These are phyloP conservation scores for Eudasyphora cyanicolor DNA, from an alignment of 2,888 invertebrate genomes.

Conservation along the genomic window DNA sequence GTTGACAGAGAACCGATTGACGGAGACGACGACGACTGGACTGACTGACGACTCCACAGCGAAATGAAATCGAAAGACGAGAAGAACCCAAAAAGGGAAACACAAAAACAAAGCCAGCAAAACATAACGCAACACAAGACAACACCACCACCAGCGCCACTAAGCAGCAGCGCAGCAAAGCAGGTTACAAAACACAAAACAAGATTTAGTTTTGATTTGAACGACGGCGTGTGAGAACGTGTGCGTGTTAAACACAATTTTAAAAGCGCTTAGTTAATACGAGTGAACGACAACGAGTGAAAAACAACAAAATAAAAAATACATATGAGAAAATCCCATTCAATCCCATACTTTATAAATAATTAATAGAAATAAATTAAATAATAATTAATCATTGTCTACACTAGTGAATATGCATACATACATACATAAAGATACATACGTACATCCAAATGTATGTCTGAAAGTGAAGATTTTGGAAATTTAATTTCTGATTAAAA, in stretches of 20 bases:
- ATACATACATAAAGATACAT: too few relatives aligned
- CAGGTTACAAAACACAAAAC: slow-evolving; percentile 48
- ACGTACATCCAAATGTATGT: too few relatives aligned
- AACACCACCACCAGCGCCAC: slow-evolving; percentile 55
- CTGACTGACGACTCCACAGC: background rate
- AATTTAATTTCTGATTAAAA: too few relatives aligned
- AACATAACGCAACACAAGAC: slow-evolving; percentile 17
- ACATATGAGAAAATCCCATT: background rate
- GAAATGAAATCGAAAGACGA: background rate
- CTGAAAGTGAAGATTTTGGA: background rate
- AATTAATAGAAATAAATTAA: too few relatives aligned
- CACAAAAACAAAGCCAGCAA: background rate
- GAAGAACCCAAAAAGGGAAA: too few relatives aligned
- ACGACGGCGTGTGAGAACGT: too few relatives aligned
- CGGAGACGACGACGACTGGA: background rate
- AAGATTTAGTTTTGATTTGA: slow-evolving; percentile 67
- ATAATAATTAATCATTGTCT: too few relatives aligned
- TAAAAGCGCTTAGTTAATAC: slow-evolving; percentile 45
- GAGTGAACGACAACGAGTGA: background rate
- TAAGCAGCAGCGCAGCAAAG: slow-evolving; percentile 58
- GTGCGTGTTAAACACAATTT: slow-evolving; percentile 54
- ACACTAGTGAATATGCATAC: too few relatives aligned
- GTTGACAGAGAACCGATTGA: background rate
- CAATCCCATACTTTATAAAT: too few relatives aligned
- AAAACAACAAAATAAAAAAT: background rate